Conservation (phyloP, 2,888 invertebrate genomes). For the Augiades crinisus region DNA sequence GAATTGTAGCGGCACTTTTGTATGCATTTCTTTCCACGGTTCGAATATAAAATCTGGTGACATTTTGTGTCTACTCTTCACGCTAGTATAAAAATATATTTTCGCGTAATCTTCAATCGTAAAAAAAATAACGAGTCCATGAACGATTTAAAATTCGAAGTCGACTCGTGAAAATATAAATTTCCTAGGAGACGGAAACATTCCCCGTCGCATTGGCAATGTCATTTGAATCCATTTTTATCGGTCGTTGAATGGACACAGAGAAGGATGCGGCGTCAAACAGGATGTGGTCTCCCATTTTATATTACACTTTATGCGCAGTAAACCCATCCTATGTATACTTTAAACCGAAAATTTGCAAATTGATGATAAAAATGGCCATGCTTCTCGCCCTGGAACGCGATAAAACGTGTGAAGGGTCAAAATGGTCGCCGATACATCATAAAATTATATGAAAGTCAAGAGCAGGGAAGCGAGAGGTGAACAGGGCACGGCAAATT, state of each 20-base stretch:
- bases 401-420: conserved; percentile 78
- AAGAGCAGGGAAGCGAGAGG: conserved; percentile 75
- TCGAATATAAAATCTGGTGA: conserved; percentile 2
- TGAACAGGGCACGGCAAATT: conserved; percentile 67
- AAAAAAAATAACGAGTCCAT: no score
- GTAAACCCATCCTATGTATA: conserved; percentile 54
- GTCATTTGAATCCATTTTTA: conserved; percentile 35
- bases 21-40: conserved; percentile 17
- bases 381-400: conserved; percentile 45
- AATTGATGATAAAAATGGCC: conserved; percentile 33
- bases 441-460: conserved; percentile 81
- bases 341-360: conserved; percentile 58
- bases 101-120: no score
- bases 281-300: conserved; percentile 45
- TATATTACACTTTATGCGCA: conserved; percentile 48
- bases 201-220: conserved; percentile 20
- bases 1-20: conserved; percentile 17
- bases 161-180: background rate
- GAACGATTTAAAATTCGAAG: background rate
- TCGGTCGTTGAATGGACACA: conserved; percentile 28
- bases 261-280: conserved; percentile 32
- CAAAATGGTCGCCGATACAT: conserved; percentile 74
- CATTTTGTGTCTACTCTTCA: background rate
- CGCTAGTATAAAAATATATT: background rate
- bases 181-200: conserved; percentile 20